Conservation (phyloP, 1,140 invertebrate genomes). For the Scaptomyza hsui region DNA sequence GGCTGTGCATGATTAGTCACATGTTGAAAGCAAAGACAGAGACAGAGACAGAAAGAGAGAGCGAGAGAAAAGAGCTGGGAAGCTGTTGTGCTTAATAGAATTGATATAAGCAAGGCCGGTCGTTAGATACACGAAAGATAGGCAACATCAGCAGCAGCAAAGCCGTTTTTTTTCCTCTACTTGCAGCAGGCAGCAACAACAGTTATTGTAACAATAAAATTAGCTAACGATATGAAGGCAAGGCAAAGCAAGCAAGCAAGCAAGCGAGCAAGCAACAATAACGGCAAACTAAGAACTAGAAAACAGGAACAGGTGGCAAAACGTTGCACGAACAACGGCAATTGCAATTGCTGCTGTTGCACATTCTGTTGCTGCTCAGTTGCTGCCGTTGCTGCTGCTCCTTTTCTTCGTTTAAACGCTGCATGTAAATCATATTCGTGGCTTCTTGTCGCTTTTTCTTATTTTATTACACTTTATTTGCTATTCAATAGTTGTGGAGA, state of each 20-base stretch:
- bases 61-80: neutral
- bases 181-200: constrained; percentile 58
- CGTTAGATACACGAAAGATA: constrained; percentile 77
- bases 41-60: neutral
- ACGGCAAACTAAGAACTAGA: constrained; percentile 70
- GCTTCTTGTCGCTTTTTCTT: constrained; percentile 29
- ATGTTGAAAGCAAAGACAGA: constrained; percentile 57
- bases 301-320: constrained; percentile 74
- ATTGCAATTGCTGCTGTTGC: constrained; percentile 47
- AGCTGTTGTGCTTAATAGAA: constrained; percentile 75
- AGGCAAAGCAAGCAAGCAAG: too few relatives aligned
- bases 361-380: constrained; percentile 7
- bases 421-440: constrained; percentile 77
- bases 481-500: constrained; percentile 62
- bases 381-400: constrained; percentile 28
- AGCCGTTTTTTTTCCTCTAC: neutral
- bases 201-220: constrained; percentile 83
- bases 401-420: constrained; percentile 29
- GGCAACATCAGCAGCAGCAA: constrained; percentile 49
- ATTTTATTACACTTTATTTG: constrained; percentile 70
- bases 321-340: constrained; percentile 76
- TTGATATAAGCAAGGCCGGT: constrained; percentile 78
- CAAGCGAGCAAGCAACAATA: constrained; percentile 65
- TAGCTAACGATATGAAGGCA: constrained; percentile 79
- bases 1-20: constrained; percentile 81